Percentiles rank a stretch among this genome's conserved stretches.
These are phyloP conservation scores for Otolemur garnettii DNA, from an alignment of 2,113 vertebrate species.

Conservation along the genomic window DNA sequence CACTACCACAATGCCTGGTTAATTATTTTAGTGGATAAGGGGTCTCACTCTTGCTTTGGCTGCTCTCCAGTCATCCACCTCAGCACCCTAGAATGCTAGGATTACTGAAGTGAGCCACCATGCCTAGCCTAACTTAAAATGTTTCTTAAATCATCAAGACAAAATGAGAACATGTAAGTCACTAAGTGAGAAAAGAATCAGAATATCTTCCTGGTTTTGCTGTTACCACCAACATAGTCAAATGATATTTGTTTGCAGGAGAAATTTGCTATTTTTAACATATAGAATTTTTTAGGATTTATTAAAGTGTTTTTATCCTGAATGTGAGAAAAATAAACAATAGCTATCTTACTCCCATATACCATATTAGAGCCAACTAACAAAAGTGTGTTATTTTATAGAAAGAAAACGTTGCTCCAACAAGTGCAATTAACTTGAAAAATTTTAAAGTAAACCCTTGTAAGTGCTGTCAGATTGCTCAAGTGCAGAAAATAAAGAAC, in stretches of 20 bases:
- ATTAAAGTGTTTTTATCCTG: background rate
- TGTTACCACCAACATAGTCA: background rate
- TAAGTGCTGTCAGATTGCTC: background rate
- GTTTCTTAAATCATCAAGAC: background rate
- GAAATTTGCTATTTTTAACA: background rate
- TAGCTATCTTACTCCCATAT: fast-evolving
- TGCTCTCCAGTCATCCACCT: too few relatives aligned
- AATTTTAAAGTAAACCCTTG: background rate
- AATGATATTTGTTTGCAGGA: background rate
- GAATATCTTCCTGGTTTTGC: background rate
- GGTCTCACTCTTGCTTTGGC: too few relatives aligned
- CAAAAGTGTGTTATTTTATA: background rate
- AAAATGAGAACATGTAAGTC: constrained; percentile 2
- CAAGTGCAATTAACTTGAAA: background rate
- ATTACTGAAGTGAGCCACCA: too few relatives aligned
- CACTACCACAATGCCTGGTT: too few relatives aligned
- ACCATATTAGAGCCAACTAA: background rate
- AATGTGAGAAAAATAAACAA: background rate
- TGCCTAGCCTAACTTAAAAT: background rate
- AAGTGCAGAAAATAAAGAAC: constrained; percentile 14
- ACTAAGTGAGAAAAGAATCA: background rate
- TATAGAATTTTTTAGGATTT: background rate
- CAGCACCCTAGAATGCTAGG: too few relatives aligned
- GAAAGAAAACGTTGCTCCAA: background rate
- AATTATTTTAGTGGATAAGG: too few relatives aligned